These are phyloP conservation scores for Egretta garzetta DNA, from an alignment of 2,113 vertebrate species.

Conservation along the genomic window DNA sequence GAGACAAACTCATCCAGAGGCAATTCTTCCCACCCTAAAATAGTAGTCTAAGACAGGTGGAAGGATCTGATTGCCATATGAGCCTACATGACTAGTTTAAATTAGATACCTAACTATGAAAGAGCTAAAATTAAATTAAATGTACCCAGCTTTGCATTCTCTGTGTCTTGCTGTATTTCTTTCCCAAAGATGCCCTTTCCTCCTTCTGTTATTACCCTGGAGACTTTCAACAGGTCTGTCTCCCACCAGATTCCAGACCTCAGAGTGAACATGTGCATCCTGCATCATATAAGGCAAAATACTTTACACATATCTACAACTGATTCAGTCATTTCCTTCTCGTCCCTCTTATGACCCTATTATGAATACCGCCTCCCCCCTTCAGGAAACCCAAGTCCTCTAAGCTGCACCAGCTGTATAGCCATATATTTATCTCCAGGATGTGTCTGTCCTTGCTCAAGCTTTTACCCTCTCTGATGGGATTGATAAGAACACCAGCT, in stretches of 20 bases:
- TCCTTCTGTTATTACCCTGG: conserved; percentile 24
- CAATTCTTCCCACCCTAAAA: not conserved
- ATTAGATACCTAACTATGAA: not conserved
- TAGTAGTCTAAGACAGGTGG: not conserved
- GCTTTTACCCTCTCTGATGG: not conserved
- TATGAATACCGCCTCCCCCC: conserved; percentile 14
- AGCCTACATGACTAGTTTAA: not conserved
- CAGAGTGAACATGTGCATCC: conserved; percentile 56
- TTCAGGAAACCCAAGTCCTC: conserved; percentile 54
- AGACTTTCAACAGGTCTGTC: conserved; percentile 5
- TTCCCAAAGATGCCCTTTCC: conserved; percentile 14
- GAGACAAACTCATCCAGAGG: not conserved
- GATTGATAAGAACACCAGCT: conserved; percentile 42
- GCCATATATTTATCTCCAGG: conserved; percentile 55
- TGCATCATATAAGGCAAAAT: conserved; percentile 31
- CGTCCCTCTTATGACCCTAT: conserved; percentile 29
- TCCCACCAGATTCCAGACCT: conserved; percentile 42
- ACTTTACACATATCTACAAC: not conserved
- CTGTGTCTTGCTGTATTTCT: not conserved
- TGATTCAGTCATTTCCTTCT: conserved; percentile 60
- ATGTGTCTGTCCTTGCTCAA: conserved; percentile 51
- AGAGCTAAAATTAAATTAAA: not conserved
- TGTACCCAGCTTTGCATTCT: not conserved
- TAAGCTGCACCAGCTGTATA: conserved; percentile 49
- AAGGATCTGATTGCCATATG: not conserved